Evolutionary conservation across 2,888 invertebrate species (phyloP).

Genomic region (Parasteatoda lunata): DNA sequence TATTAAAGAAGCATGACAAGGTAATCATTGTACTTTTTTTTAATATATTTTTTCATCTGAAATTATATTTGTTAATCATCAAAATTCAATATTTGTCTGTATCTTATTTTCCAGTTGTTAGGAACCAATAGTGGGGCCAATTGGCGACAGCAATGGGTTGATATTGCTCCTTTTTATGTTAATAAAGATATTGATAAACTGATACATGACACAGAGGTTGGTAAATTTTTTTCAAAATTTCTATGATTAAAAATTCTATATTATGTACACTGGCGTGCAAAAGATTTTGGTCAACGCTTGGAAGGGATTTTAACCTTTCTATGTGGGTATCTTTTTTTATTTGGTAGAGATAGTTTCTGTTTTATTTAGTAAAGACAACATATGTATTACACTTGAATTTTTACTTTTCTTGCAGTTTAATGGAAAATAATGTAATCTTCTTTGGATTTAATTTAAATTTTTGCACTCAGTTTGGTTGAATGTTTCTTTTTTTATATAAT

Average conservation of each 20-base stretch:
- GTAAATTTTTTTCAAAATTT: conserved; percentile 10
- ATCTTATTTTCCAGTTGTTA: conserved; percentile 79
- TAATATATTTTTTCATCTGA: not conserved
- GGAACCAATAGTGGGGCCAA: conserved; percentile 88
- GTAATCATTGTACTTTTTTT: conserved; percentile 76
- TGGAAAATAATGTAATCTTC: no score
- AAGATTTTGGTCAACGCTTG: not conserved
- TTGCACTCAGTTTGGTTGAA: no score
- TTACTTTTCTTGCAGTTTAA: no score
- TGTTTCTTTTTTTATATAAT: no score
- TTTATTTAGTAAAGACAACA: no score
- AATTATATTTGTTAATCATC: not conserved
- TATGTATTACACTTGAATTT: no score
- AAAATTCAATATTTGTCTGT: not conserved
- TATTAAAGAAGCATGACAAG: conserved; percentile 99
- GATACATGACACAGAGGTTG: conserved; percentile 91
- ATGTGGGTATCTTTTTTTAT: no score
- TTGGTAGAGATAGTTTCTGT: no score
- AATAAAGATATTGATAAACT: conserved; percentile 97
- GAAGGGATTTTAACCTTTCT: no score
- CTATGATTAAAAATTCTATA: not conserved
- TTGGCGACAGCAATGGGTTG: conserved; percentile 94
- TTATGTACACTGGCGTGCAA: not conserved
- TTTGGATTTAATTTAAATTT: no score
- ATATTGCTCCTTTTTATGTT: conserved; percentile 93